phyloP scores from a whole-genome alignment of 2,888 invertebrate species.

The Frankliniella intonsa region DNA sequence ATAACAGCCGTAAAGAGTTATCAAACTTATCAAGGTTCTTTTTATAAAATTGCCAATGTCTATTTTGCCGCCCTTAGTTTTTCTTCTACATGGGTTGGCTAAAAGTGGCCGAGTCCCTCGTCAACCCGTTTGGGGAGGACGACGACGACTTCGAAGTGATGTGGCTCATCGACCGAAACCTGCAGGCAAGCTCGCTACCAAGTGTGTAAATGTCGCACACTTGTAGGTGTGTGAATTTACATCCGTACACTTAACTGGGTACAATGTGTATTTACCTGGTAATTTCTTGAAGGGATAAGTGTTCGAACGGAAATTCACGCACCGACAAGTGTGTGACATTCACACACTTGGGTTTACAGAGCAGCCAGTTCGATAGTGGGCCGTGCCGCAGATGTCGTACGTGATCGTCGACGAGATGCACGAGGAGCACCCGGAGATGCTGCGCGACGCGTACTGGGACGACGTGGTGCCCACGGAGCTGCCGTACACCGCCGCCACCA shows the following conservation, averaged over 20 bases:
- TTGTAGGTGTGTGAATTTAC: no score
- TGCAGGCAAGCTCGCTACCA: constrained; percentile 44
- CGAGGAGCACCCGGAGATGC: constrained; percentile 45
- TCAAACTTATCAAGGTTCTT: constrained; percentile 9
- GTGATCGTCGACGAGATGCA: constrained; percentile 49
- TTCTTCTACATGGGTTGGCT: constrained; percentile 53
- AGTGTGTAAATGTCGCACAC: no score
- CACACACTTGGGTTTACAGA: no score
- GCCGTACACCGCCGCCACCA: constrained; percentile 50
- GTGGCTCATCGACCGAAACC: constrained; percentile 50
- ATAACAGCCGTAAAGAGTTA: background rate
- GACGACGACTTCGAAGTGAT: constrained; percentile 47
- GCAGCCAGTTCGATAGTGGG: no score
- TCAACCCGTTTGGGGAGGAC: constrained; percentile 48
- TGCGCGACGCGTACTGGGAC: constrained; percentile 48
- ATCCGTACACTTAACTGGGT: no score
- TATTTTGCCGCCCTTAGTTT: constrained; percentile 44
- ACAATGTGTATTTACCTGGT: no score
- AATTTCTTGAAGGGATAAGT: background rate
- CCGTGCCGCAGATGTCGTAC: constrained; percentile 45
- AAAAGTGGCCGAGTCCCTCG: constrained; percentile 50
- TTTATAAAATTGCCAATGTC: background rate
- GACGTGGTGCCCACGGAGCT: constrained; percentile 45
- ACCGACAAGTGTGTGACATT: no score
- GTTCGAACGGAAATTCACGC: background rate